Conservation (phyloP, 2,113 vertebrate species). For the Hippopotamus amphibius region DNA sequence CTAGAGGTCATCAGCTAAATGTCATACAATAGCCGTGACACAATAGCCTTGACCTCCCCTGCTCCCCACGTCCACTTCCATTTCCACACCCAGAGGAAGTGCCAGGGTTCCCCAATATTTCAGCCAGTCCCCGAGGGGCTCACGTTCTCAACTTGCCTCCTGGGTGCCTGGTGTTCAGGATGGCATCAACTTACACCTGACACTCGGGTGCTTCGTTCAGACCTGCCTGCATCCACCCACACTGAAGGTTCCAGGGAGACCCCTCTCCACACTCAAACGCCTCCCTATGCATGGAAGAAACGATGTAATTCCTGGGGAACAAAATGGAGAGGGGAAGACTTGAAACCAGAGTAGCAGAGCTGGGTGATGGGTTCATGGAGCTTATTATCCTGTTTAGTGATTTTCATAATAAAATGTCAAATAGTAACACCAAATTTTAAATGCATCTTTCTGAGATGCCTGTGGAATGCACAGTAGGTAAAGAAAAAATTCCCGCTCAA, state of each 20-base stretch:
- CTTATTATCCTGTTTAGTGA: background rate
- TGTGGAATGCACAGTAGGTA: background rate
- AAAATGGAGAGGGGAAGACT: fast-evolving
- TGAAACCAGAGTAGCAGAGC: fast-evolving
- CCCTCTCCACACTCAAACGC: background rate
- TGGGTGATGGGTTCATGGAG: fast-evolving
- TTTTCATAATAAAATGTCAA: background rate
- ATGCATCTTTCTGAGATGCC: background rate
- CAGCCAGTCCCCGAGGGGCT: background rate
- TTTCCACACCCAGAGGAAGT: background rate
- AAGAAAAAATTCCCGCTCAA: background rate
- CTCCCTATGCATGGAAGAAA: background rate
- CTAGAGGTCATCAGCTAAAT: background rate
- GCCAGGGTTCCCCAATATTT: fast-evolving
- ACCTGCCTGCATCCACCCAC: background rate
- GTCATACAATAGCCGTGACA: too few relatives aligned
- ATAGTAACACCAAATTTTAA: background rate
- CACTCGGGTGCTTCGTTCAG: background rate
- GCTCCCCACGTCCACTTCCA: fast-evolving
- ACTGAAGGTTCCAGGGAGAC: background rate
- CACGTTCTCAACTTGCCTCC: background rate
- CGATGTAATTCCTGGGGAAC: fast-evolving
- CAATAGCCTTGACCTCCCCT: background rate
- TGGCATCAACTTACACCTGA: background rate
- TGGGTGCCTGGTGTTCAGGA: background rate